A percentile compares a stretch with the other conserved stretches of the same genome.
Conservation (phyloP, 1,140 invertebrate genomes). For the Drosophila kohkoa region DNA sequence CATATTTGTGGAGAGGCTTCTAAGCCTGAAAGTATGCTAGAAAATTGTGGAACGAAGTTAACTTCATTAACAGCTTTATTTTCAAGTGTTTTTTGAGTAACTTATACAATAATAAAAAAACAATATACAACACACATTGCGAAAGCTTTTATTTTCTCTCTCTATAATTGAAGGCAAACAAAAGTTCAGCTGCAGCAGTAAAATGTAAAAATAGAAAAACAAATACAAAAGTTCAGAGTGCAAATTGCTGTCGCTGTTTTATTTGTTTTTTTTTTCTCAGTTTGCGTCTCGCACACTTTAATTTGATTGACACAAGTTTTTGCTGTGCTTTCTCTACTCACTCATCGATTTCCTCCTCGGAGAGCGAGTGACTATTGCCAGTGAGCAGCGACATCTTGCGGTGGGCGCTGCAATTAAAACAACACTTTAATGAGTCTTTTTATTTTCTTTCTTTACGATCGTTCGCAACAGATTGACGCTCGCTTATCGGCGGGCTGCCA, state of each 20-base stretch:
- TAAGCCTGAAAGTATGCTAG: no score
- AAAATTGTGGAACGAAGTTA: neutral
- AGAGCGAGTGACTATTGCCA: constrained; percentile 83
- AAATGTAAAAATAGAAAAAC: neutral
- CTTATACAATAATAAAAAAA: no score
- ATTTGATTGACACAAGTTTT: constrained; percentile 25
- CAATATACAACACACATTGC: no score
- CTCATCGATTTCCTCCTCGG: constrained; percentile 86
- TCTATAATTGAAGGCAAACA: neutral
- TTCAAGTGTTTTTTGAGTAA: no score
- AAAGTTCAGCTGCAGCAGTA: neutral
- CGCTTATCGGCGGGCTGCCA: no score
- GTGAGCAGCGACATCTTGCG: constrained; percentile 75
- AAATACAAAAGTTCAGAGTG: constrained; percentile 38
- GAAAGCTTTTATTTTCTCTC: no score
- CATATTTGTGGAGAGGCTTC: neutral
- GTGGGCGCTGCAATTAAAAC: constrained; percentile 46
- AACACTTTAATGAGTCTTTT: no score
- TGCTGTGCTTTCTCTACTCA: constrained; percentile 77
- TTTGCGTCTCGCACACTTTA: constrained; percentile 46
- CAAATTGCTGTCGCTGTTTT: constrained; percentile 19
- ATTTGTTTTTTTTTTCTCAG: constrained; percentile 17
- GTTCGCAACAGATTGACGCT: no score
- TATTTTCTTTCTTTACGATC: no score
- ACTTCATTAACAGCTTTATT: neutral